These are phyloP conservation scores for Phalera bucephala DNA, from an alignment of 2,888 invertebrate species.

Conservation along the genomic window DNA sequence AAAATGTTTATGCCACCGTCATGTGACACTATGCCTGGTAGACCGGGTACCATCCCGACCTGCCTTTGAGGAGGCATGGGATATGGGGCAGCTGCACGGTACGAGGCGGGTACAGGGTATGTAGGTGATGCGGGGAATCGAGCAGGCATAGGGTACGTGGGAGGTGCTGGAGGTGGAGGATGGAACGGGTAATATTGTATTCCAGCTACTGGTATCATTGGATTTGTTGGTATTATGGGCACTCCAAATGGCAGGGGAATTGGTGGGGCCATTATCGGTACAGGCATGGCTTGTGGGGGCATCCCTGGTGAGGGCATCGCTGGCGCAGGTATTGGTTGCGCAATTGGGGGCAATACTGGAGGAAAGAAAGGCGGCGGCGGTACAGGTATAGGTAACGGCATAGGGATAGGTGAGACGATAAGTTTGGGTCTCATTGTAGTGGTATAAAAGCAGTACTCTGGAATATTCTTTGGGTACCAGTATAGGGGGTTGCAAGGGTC, in stretches of 20 bases:
- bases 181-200: constrained; percentile 11
- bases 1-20: constrained; percentile 69
- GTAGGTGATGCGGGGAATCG: background rate
- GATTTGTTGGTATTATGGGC: constrained; percentile 34
- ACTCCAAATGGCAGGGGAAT: constrained; percentile 33
- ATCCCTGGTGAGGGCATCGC: constrained; percentile 12
- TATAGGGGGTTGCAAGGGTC: constrained; percentile 66
- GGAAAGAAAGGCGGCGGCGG: constrained; percentile 7
- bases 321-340: constrained; percentile 7
- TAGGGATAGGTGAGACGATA: constrained; percentile 10
- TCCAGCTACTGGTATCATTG: constrained; percentile 33
- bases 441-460: constrained; percentile 37
- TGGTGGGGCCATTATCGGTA: constrained; percentile 13
- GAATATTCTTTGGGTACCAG: constrained; percentile 56
- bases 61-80: constrained; percentile 14
- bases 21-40: constrained; percentile 54
- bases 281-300: constrained; percentile 16
- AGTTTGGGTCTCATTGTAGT: constrained; percentile 6
- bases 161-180: constrained; percentile 3
- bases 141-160: constrained; percentile 9
- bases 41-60: constrained; percentile 56
- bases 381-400: constrained; percentile 26
- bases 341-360: constrained; percentile 8
- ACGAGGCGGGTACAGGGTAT: background rate
- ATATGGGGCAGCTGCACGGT: background rate